A percentile compares a stretch with the other conserved stretches of the same genome.
These are phyloP conservation scores for Pectinophora gossypiella DNA, from an alignment of 1,140 invertebrate genomes.

Conservation along the genomic window DNA sequence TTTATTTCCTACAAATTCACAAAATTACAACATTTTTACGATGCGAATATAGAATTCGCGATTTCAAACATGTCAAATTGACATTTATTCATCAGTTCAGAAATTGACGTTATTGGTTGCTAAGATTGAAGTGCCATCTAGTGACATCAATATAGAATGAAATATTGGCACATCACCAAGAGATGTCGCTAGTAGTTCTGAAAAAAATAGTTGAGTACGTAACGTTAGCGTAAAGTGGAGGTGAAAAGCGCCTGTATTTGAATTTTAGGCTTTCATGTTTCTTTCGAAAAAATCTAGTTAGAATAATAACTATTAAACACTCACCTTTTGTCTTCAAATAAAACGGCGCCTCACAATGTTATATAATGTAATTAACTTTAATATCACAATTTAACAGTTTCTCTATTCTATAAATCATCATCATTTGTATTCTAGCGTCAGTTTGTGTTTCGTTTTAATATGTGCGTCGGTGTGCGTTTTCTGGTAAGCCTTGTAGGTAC, in stretches of 20 bases:
- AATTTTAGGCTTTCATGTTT: no score
- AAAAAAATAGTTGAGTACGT: no score
- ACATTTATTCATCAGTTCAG: neutral
- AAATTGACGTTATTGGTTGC: neutral
- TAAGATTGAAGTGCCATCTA: neutral
- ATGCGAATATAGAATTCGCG: neutral
- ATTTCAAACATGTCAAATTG: neutral
- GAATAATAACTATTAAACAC: no score
- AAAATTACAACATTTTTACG: neutral
- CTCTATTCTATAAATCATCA: slow-evolving; percentile 31
- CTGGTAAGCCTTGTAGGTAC: slow-evolving; percentile 72
- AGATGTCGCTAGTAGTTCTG: neutral
- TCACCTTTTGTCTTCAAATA: no score
- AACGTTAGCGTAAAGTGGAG: no score
- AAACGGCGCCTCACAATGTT: no score
- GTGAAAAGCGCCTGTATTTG: no score
- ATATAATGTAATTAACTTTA: slow-evolving; percentile 49
- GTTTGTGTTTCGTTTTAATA: slow-evolving; percentile 59
- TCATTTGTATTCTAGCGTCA: slow-evolving; percentile 59
- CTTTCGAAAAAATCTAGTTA: no score
- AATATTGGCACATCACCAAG: neutral
- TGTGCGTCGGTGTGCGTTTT: slow-evolving; percentile 67
- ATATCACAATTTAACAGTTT: slow-evolving; percentile 60
- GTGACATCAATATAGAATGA: neutral
- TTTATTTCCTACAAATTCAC: slow-evolving; percentile 3